A percentile compares a stretch with the other conserved stretches of the same genome.
Evolutionary conservation across 1,140 invertebrate species (phyloP).

Genomic region (Dendrolimus kikuchii): DNA sequence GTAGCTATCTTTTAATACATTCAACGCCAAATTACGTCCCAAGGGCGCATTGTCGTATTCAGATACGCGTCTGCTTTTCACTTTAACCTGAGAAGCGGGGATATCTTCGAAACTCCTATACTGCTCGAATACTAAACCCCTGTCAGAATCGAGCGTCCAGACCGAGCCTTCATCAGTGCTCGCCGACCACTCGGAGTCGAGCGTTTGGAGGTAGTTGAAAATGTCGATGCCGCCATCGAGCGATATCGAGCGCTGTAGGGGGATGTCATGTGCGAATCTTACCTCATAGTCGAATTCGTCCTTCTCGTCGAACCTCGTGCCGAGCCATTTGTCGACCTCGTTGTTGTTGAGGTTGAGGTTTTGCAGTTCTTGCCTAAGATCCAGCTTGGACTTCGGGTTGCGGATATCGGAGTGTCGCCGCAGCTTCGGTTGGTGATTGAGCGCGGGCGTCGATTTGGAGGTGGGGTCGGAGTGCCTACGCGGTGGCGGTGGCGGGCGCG

Average conservation of each 20-base stretch:
- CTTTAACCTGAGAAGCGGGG: constrained; percentile 42
- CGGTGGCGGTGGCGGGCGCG: constrained; percentile 50
- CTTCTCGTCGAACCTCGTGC: constrained; percentile 35
- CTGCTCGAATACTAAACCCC: constrained; percentile 26
- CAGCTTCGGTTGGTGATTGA: not conserved
- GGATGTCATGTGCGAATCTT: constrained; percentile 47
- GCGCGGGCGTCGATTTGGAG: constrained; percentile 11
- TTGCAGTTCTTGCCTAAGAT: constrained; percentile 50
- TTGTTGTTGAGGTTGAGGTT: constrained; percentile 35
- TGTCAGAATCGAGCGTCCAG: constrained; percentile 44
- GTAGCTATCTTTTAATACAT: constrained; percentile 45
- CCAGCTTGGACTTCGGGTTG: constrained; percentile 29
- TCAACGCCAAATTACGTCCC: constrained; percentile 30
- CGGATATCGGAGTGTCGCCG: constrained; percentile 36
- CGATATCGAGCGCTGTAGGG: constrained; percentile 51
- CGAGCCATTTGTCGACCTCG: constrained; percentile 55
- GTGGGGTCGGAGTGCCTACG: constrained; percentile 56
- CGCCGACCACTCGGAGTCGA: constrained; percentile 35
- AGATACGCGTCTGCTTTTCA: constrained; percentile 56
- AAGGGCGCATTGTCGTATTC: constrained; percentile 28
- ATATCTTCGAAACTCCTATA: constrained; percentile 61
- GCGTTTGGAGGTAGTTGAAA: constrained; percentile 40
- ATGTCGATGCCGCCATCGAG: constrained; percentile 55
- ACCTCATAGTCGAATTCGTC: constrained; percentile 25
- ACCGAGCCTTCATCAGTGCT: constrained; percentile 23